Evolutionary conservation across 2,797 vertebrate species (phyloP).

Genomic region (Orestias chungarensis): DNA sequence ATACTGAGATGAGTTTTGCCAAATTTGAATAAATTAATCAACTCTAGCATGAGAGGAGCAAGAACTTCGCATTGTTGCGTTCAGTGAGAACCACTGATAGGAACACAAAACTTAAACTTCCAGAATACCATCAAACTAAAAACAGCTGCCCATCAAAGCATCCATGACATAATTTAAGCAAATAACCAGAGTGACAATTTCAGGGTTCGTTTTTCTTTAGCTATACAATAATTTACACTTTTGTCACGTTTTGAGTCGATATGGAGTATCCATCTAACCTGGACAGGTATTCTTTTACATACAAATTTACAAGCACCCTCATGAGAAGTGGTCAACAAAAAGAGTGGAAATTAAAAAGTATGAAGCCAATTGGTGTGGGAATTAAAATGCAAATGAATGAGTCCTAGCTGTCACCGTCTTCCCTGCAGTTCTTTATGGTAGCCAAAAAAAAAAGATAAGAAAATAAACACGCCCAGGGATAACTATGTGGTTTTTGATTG

Average conservation of each 20-base stretch:
- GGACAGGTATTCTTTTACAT: constrained; percentile 36
- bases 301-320: constrained; percentile 25
- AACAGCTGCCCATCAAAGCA: constrained; percentile 59
- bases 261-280: constrained; percentile 22
- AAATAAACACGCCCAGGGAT: constrained; percentile 46
- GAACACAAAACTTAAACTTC: constrained; percentile 19
- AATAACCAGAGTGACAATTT: constrained; percentile 45
- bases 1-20: constrained; percentile 51
- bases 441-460: constrained; percentile 34
- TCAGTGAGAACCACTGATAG: constrained; percentile 48
- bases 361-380: constrained; percentile 48
- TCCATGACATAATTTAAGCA: constrained; percentile 35
- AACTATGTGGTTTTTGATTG: constrained; percentile 77
- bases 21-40: constrained; percentile 39
- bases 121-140: constrained; percentile 43
- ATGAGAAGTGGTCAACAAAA: constrained; percentile 12
- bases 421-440: constrained; percentile 60
- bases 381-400: constrained; percentile 43
- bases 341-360: constrained; percentile 10
- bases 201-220: constrained; percentile 30
- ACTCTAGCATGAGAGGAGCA: constrained; percentile 30
- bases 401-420: constrained; percentile 37
- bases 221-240: constrained; percentile 24
- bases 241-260: constrained; percentile 35
- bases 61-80: constrained; percentile 31